These are phyloP conservation scores for Chironomus tepperi DNA, from an alignment of 1,140 invertebrate species.

Conservation along the genomic window DNA sequence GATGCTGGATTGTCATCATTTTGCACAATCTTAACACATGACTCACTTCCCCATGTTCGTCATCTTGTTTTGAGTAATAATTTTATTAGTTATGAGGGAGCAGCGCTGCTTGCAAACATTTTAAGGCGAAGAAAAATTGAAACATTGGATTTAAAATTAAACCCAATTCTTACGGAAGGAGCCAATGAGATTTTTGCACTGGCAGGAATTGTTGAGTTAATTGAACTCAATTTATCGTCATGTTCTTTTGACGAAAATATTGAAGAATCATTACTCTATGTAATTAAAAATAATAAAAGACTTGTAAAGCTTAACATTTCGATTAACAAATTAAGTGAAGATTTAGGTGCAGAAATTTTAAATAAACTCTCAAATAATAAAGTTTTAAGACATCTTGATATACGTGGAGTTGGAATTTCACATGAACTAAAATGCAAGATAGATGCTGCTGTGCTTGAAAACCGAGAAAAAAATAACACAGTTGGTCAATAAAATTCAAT, in stretches of 20 bases:
- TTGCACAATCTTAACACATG: conserved; percentile 33
- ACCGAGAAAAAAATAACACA: conserved; percentile 3
- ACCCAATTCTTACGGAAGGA: conserved; percentile 38
- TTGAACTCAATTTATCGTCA: conserved; percentile 31
- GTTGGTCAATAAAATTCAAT: not conserved
- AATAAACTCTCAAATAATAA: conserved; percentile 36
- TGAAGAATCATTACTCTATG: conserved; percentile 35
- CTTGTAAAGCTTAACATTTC: conserved; percentile 34
- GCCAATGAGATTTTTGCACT: conserved; percentile 36
- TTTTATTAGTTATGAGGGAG: conserved; percentile 38
- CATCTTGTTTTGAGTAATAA: conserved; percentile 39
- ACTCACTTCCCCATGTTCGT: conserved; percentile 35
- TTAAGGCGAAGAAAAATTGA: conserved; percentile 30
- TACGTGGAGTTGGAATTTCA: conserved; percentile 34
- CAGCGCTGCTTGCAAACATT: conserved; percentile 33
- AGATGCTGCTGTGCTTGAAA: conserved; percentile 27
- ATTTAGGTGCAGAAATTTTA: conserved; percentile 34
- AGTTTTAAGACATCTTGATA: conserved; percentile 32
- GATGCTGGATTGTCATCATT: conserved; percentile 38
- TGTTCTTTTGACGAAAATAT: conserved; percentile 33
- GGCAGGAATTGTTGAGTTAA: conserved; percentile 32
- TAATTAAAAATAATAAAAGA: conserved; percentile 33
- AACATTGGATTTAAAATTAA: conserved; percentile 33
- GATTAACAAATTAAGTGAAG: conserved; percentile 34
- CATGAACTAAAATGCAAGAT: conserved; percentile 31